Base-by-base conservation (phyloP, 2,888 invertebrate species). In the Lasioglossum malachurum region DNA sequence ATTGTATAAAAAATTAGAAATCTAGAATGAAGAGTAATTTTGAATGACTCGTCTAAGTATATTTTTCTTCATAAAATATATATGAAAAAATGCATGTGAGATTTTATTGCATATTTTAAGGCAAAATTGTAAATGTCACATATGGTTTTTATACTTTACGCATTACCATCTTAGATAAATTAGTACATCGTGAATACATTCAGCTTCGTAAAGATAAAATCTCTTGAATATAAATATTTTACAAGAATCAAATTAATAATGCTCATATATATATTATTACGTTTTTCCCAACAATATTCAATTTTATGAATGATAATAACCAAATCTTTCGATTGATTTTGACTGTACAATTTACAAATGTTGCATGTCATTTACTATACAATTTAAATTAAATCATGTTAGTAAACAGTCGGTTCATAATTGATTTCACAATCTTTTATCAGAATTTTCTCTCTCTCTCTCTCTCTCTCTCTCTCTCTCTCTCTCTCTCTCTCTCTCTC, bases 261-360 rank as follows among this genome's bases (percentile, higher is more conserved):
- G 41, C 19, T 2, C 64, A 8, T 72, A 35, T 4, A 4, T 35
- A 31, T 31, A 31, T 31, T 31, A 46, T n/a, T 38, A 67, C 38
- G 38, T 41, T 69, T 46, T 67, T 44, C 67, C 60, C 44, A 87
- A 80, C 73, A 77, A 27, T 74, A 83, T 27, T 60, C 86, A 53
- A 76, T 75, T 16, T 78, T 82, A 35, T 35, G 49, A 60, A 49
- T 73, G n/a, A 80, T 53, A 78, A 14, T 38, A 27, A 78, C 57
- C 44, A 57, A 75, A 73, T 69, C 71, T 77, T 35, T 77, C 80
- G n/a, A 77, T 82, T 80, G 31, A 83, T 76, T 19, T 71, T 69
- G 74, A 75, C 31, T 75, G 74, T 83, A 31, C 31, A 83, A 78
- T 80, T 87, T 57, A 64, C 57, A 83, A 82, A 79, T 77, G 87